Evolutionary conservation across 1,140 invertebrate genomes (phyloP).

Genomic region (Trichonephila clavata): DNA sequence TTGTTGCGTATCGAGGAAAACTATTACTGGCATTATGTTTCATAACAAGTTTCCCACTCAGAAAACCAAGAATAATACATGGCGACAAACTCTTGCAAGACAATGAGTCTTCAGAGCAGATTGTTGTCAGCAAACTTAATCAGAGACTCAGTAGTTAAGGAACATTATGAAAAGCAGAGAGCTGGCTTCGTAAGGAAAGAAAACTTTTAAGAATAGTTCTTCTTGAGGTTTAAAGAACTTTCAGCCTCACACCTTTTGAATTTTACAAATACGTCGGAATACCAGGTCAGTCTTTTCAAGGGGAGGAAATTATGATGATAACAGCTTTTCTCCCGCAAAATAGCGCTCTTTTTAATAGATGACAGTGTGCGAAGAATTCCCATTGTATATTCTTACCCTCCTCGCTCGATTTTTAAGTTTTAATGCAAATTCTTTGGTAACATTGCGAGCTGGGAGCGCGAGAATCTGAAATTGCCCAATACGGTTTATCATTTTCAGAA

Average conservation of each 20-base stretch:
- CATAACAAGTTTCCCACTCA: neutral
- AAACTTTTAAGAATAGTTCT: slow-evolving; percentile 5
- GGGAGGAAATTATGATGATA: slow-evolving; percentile 41
- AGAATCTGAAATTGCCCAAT: slow-evolving; percentile 67
- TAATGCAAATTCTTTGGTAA: slow-evolving; percentile 75
- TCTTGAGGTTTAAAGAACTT: neutral
- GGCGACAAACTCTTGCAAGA: neutral
- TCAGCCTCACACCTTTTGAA: slow-evolving; percentile 20
- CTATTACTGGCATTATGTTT: neutral
- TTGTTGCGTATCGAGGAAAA: neutral
- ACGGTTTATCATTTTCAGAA: slow-evolving; percentile 66
- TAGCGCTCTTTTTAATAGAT: slow-evolving; percentile 62
- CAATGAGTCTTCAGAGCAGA: neutral
- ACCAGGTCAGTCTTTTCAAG: slow-evolving; percentile 16
- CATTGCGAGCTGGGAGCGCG: neutral
- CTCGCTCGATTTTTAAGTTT: slow-evolving; percentile 65
- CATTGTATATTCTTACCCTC: slow-evolving; percentile 36
- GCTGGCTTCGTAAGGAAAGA: neutral
- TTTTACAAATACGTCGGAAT: slow-evolving; percentile 52
- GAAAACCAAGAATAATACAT: neutral
- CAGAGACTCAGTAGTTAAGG: neutral
- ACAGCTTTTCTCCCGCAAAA: slow-evolving; percentile 7
- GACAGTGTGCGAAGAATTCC: slow-evolving; percentile 60
- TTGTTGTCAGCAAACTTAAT: neutral
- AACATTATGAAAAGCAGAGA: neutral